Evolutionary conservation across 1,140 invertebrate genomes (phyloP).

Genomic region (Plectrocnemia conspersa): DNA sequence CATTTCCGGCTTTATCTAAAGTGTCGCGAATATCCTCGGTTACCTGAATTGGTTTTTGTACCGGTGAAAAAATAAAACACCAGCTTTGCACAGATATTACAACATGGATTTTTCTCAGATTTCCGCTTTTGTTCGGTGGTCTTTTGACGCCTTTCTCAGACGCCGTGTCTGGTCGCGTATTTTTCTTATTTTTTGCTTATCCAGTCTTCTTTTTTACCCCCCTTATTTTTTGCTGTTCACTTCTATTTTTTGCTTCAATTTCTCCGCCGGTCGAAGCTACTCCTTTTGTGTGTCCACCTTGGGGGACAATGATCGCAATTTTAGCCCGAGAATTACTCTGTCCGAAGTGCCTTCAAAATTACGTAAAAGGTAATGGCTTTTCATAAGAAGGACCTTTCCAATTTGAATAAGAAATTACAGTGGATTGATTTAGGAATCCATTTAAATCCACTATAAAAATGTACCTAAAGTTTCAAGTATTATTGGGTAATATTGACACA

Average conservation of each 20-base stretch:
- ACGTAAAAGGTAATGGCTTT: conserved; percentile 11
- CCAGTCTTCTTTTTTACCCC: not conserved
- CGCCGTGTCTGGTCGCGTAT: conserved; percentile 1
- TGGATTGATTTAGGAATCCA: too few relatives aligned
- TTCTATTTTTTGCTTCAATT: not conserved
- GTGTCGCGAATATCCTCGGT: conserved; percentile 3
- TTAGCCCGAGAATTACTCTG: not conserved
- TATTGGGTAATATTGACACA: too few relatives aligned
- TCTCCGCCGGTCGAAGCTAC: not conserved
- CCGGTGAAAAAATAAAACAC: not conserved
- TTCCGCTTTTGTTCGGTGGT: conserved; percentile 8
- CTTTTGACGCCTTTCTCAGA: conserved; percentile 13
- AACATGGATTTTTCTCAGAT: conserved; percentile 12
- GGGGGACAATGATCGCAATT: conserved; percentile 9
- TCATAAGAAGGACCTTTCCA: conserved; percentile 5
- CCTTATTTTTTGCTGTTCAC: too few relatives aligned
- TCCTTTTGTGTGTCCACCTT: conserved; percentile 9
- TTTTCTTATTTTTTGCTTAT: not conserved
- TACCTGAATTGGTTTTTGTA: conserved; percentile 4
- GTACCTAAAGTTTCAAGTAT: too few relatives aligned
- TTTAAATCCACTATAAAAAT: too few relatives aligned
- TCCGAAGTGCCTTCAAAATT: conserved; percentile 12
- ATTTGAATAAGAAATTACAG: conserved; percentile 9
- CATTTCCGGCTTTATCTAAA: not conserved
- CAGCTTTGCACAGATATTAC: not conserved